Conservation (phyloP, 2,113 vertebrate genomes). For the Zootoca vivipara region DNA sequence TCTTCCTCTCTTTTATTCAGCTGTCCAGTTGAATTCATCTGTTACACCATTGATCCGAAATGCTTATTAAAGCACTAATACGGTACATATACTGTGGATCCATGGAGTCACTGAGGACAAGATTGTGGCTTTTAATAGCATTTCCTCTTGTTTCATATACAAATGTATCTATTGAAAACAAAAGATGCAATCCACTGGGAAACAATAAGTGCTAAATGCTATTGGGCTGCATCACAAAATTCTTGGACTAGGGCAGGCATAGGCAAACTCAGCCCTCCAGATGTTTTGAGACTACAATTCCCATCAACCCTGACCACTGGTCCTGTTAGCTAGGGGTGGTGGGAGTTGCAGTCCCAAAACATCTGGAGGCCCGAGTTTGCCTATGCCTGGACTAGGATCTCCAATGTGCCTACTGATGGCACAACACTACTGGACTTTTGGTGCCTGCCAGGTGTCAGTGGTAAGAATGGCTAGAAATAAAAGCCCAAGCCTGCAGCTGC, state of each 20-base stretch:
- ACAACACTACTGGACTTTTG: too few species aligned
- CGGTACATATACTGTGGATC: neutral
- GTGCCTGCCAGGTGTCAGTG: too few species aligned
- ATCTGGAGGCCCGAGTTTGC: neutral
- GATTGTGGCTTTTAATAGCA: neutral
- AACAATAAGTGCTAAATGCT: neutral
- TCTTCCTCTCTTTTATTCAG: conserved; percentile 1
- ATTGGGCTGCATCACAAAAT: neutral
- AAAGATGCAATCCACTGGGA: neutral
- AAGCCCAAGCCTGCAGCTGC: too few species aligned
- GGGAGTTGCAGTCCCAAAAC: too few species aligned
- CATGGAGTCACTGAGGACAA: neutral
- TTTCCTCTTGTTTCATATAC: neutral
- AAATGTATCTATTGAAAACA: neutral
- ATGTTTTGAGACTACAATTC: too few species aligned
- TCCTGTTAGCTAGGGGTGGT: too few species aligned
- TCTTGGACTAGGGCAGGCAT: too few species aligned
- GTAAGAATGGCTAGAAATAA: too few species aligned
- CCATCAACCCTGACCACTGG: too few species aligned
- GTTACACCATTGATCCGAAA: neutral
- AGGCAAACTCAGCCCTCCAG: too few species aligned
- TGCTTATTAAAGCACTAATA: conserved; percentile 5
- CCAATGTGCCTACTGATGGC: neutral
- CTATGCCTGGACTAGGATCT: neutral
- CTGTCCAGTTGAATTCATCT: conserved; percentile 21